Evolutionary conservation across 2,797 vertebrate genomes (phyloP), one percentile per base, ranked within the genome.

Genomic region (Cuculus canorus): DNA sequence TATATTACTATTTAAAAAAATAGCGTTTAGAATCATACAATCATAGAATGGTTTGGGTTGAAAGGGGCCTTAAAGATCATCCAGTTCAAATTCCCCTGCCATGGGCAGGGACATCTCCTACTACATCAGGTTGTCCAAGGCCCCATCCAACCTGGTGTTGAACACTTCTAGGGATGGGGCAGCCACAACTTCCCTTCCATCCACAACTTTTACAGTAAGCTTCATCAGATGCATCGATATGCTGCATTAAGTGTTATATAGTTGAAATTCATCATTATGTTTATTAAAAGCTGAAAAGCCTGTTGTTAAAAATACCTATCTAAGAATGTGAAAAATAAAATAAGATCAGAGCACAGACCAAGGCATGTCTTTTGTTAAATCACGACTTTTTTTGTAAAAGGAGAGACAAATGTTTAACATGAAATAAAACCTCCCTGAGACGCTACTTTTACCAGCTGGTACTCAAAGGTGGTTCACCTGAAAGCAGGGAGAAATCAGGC

Each of bases 1-100:
- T 61, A 78, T 57, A 80, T 23, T 80, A n/a, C n/a, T 92, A 53
- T 56, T 95, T 27, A 17, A 86, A 93, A 86, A 77, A 82, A 73
- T 35, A 35, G 35, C 35, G 35, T 35, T 35, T 9, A 35, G 35
- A 35, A 35, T 35, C 35, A n/a, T n/a, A n/a, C n/a, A n/a, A n/a
- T n/a, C n/a, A n/a, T n/a, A 35, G 35, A 35, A 35, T 35, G 9
- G 35, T 35, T 35, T 35, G 35, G 35, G 35, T 35, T 35, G 35
- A 35, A 35, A 35, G 35, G 35, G 35, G 35, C 35, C 35, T 35
- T 35, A 35, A 35, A 35, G 35, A 35, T 35, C 35, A 35, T 35
- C 35, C 35, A 35, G 9, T 35, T 35, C 35, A 35, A 35, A 35
- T 35, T 35, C 35, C 35, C 35, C 35, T 35, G 35, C 35, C 35